Percentiles rank a stretch among this genome's conserved stretches.
Conservation (phyloP, 2,888 invertebrate species). For the Poecilus cupreus region DNA sequence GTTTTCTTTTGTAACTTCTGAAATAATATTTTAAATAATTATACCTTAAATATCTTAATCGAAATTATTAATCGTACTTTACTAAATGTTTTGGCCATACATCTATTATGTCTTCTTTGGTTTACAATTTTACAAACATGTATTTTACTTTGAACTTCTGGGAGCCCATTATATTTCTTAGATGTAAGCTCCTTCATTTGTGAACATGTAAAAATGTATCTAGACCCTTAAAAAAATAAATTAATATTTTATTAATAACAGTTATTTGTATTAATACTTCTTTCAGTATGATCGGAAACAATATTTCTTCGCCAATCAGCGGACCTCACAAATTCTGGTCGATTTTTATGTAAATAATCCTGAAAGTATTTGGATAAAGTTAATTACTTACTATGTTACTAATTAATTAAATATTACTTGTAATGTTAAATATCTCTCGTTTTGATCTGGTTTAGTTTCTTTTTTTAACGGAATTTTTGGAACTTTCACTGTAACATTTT, state of each 20-base stretch:
- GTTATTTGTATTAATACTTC: background rate
- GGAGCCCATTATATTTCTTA: slow-evolving; percentile 80
- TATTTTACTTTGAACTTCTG: slow-evolving; percentile 81
- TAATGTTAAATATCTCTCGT: background rate
- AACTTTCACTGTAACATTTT: slow-evolving; percentile 61
- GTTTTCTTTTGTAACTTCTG: slow-evolving; percentile 82
- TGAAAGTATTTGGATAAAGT: slow-evolving; percentile 71
- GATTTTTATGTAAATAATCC: slow-evolving; percentile 82
- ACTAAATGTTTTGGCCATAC: slow-evolving; percentile 86
- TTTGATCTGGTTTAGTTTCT: background rate
- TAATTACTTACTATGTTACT: background rate
- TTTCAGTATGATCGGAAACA: slow-evolving; percentile 6
- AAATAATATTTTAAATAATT: slow-evolving; percentile 66
- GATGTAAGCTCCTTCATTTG: slow-evolving; percentile 78
- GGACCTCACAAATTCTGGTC: slow-evolving; percentile 81
- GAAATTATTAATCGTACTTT: slow-evolving; percentile 71
- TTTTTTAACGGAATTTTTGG: slow-evolving; percentile 55
- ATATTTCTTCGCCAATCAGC: slow-evolving; percentile 70
- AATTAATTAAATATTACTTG: background rate
- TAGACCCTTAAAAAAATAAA: slow-evolving; percentile 68
- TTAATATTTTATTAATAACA: slow-evolving; percentile 32
- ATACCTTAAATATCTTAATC: background rate
- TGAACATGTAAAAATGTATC: slow-evolving; percentile 74
- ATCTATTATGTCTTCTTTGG: slow-evolving; percentile 79
- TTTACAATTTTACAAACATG: slow-evolving; percentile 77